Evolutionary conservation across 2,888 invertebrate species (phyloP), one percentile per base, ranked within the genome.

Genomic region (Taenaris catops): DNA sequence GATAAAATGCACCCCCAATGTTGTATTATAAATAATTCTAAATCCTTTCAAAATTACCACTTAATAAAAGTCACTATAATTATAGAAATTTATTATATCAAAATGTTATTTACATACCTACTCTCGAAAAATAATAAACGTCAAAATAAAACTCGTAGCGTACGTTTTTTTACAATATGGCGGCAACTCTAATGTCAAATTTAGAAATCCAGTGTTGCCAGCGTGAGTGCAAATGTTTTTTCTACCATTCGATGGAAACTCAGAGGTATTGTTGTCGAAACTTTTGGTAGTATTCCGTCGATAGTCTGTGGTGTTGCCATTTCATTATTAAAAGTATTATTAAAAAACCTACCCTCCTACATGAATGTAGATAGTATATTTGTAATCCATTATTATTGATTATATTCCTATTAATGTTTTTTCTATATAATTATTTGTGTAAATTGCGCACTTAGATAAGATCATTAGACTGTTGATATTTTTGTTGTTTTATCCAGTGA

Each of bases 401-500:
- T 25, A 9, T 33, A 24, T 38, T 23, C 8, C 11, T 20, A 25
- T 26, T 26, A 10, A 27, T 18, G 4, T 38, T 33, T 41, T 27
- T 32, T 32, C 14, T 33, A 8, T 24, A 24, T 25, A 23, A 34
- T 17, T 23, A 31, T 27, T 32, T 34, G 31, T 43, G 18, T 36
- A 38, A 34, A 38, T 42, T 49, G 36, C 36, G 50, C 43, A 41
- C 38, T 48, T 51, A 50, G 46, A 50, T 53, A 50, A 53, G 48
- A 56, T 53, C 51, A 49, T 55, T 59, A 60, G 54, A 58, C 60
- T 67, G 66, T 69, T 70, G 58, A 63, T 64, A 61, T 58, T 60
- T 66, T 62, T 57, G 66, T 73, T 72, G 63, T 65, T 70, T 64
- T 64, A 61, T 63, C 62, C 65, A 64, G 65, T 68, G 65, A 68